Evolutionary conservation across 2,113 vertebrate genomes (phyloP), one percentile per base, ranked within the genome.

Genomic region (Sphaerodactylus townsendi): DNA sequence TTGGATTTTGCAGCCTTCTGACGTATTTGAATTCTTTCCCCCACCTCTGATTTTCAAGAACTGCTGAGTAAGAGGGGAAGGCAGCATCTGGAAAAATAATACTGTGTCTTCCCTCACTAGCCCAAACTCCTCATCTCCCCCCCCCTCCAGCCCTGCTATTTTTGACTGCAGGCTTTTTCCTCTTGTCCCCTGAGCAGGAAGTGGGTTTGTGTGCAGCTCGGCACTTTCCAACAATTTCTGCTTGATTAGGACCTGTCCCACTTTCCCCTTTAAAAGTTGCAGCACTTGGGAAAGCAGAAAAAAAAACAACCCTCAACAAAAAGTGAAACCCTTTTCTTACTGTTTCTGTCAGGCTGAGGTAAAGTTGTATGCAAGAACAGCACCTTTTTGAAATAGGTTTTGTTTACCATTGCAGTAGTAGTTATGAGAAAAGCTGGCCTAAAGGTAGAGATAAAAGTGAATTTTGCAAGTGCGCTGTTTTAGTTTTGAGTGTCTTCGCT

Each of bases 11-110:
- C 37, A 4, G 11, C 5, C 59, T 85, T 9, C 0, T 81, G 68
- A 70, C 82, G 50, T 82, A 85, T 87, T 90, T 89, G 46, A 73
- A 66, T 85, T 72, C 35, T 41, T 35, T 11, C 10, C 44, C 75
- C 46, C 37, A 76, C 48, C 19, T 21, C 46, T 48, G 23, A 1
- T 1, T 10, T 8, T 46, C 0, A 0, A 46, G 87, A 91, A 90
- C 35, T 23, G n/a, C 87, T 50, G 84, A 91, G 79, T 81, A 86
- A 92, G 87, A 77, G 14, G 6, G 39, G 25, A 85, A 74, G 73
- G 5, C 41, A 80, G 50, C 13, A 41, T 82, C 88, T 41, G 85
- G 68, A 75, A 77, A 28, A 53, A 37, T 4, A 10, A 2, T 33
- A 15, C 9, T 81, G 30, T 56, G 86, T 23, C 53, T 23, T 2